Evolutionary conservation across 2,888 invertebrate genomes (phyloP).

Genomic region (Epiperipatus broadwayi): DNA sequence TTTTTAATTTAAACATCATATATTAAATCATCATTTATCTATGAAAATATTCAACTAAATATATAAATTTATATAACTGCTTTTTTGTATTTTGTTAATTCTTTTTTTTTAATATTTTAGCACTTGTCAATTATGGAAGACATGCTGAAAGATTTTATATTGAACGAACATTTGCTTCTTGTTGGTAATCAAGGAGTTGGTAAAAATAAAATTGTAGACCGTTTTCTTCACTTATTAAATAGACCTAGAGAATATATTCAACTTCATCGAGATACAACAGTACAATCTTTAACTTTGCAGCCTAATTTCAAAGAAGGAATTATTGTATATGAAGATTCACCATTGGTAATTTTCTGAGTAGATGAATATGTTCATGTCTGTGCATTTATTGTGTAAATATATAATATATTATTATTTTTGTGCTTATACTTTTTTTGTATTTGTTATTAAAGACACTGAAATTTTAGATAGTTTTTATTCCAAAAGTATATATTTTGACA

Average conservation of each 20-base stretch:
- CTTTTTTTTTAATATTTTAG: constrained; percentile 29
- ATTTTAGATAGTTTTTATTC: too few species aligned
- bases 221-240: constrained; percentile 65
- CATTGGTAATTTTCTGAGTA: constrained; percentile 45
- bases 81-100: too few species aligned
- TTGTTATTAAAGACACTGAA: constrained; percentile 1
- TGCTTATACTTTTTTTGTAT: constrained; percentile 1
- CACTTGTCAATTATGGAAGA: constrained; percentile 66
- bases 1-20: too few species aligned
- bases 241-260: constrained; percentile 86
- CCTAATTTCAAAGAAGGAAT: constrained; percentile 73
- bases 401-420: not conserved
- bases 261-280: constrained; percentile 44
- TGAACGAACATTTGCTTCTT: constrained; percentile 73
- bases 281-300: constrained; percentile 33
- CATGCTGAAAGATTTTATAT: constrained; percentile 64
- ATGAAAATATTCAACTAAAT: too few species aligned
- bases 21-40: too few species aligned
- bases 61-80: too few species aligned
- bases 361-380: constrained; percentile 4
- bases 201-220: constrained; percentile 86
- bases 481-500: too few species aligned
- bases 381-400: constrained; percentile 5
- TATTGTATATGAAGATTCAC: constrained; percentile 79
- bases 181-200: constrained; percentile 98